phyloP scores from a whole-genome alignment of 53 echinoderm and acorn worm genomes.

The Pentamera pediparva region DNA sequence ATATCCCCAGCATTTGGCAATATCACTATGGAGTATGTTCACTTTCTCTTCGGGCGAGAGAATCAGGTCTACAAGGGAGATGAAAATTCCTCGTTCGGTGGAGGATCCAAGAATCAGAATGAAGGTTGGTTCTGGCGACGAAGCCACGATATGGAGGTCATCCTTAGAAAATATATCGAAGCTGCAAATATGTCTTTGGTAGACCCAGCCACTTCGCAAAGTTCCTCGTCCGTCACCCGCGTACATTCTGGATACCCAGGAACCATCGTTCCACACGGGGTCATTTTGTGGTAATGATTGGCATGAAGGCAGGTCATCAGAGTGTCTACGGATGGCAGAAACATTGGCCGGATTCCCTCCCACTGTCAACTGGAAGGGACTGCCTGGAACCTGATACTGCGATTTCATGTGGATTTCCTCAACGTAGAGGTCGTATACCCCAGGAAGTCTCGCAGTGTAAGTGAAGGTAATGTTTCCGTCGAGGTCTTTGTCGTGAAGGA shows the following conservation, averaged over 20 bases:
- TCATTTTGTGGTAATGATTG: background rate
- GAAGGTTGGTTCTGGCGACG: background rate
- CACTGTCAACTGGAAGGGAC: background rate
- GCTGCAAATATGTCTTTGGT: background rate
- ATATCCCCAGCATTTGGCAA: constrained; percentile 11
- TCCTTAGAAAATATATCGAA: constrained; percentile 1
- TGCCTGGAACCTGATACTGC: constrained; percentile 7
- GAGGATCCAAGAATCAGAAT: constrained; percentile 9
- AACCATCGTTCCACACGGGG: background rate
- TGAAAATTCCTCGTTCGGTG: constrained; percentile 15
- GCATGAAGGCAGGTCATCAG: background rate
- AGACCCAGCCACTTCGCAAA: constrained; percentile 16
- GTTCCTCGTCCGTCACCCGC: background rate
- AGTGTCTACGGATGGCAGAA: too few species aligned
- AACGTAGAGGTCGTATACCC: background rate
- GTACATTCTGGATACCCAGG: background rate
- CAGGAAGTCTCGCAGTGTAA: background rate
- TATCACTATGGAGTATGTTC: background rate
- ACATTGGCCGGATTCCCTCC: background rate
- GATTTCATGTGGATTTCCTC: background rate
- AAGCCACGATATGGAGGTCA: background rate
- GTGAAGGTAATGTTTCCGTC: background rate
- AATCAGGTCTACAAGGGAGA: constrained; percentile 4
- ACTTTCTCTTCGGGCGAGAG: background rate
- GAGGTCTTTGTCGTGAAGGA: too few species aligned